Conservation (phyloP, 2,888 invertebrate species). For the Busseola fusca region DNA sequence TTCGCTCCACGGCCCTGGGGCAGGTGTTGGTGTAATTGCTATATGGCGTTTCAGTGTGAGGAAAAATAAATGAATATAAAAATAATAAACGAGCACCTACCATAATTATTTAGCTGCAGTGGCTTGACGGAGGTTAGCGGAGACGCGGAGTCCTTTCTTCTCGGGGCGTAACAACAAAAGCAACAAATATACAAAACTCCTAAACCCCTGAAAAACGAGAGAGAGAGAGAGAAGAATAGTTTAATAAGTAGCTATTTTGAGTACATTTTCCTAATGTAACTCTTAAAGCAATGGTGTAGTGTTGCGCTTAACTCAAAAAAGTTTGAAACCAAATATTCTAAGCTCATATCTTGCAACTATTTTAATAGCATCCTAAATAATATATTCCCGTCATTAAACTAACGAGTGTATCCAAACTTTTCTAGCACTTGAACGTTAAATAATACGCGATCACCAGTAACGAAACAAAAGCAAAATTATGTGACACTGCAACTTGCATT, state of each 20-base stretch:
- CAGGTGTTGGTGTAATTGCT: too few species aligned
- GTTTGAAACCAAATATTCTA: not conserved
- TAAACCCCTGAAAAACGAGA: not conserved
- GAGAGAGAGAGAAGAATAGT: not conserved
- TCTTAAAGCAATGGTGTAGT: not conserved
- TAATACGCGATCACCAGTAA: constrained; percentile 23
- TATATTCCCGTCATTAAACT: not conserved
- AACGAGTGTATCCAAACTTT: not conserved
- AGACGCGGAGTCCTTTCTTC: not conserved
- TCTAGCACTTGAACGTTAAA: constrained; percentile 14
- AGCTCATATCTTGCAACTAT: not conserved
- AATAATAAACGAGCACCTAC: not conserved
- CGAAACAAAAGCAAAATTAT: constrained; percentile 27
- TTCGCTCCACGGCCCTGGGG: too few species aligned
- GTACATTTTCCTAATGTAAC: not conserved
- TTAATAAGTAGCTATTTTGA: not conserved
- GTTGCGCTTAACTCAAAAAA: too few species aligned
- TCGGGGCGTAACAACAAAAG: not conserved
- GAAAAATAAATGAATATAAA: too few species aligned
- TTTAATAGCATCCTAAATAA: too few species aligned
- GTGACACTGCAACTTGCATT: constrained; percentile 62
- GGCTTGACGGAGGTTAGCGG: not conserved
- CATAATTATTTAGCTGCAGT: not conserved
- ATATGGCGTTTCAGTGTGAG: too few species aligned
- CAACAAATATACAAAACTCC: not conserved